Evolutionary conservation across 2,113 vertebrate species (phyloP), one percentile per base, ranked within the genome.

Genomic region (Albula glossodonta): DNA sequence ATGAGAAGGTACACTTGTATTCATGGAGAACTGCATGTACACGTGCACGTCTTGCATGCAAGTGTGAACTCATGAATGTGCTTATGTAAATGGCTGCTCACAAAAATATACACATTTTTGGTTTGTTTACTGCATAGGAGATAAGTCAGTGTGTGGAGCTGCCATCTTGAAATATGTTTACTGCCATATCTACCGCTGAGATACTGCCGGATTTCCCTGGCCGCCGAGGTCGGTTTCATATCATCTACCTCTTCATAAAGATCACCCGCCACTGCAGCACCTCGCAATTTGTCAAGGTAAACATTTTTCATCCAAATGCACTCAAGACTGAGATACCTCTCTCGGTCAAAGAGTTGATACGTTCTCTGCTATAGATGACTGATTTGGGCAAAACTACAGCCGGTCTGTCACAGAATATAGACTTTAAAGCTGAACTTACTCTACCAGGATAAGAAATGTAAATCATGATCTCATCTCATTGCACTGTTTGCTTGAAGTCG

Each of bases 211-310:
- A 22, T 82, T 66, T 66, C 5, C 83, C 56, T 66, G 83, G 22
- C 56, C 83, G 49, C 31, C 13, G 57, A 83, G n/a, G 57, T 60
- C 49, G 13, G 7, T n/a, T 22, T 22, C 12, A 56, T 19, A 57
- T 83, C 83, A 83, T 41, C 31, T 83, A 70, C 83, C 83, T 83
- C 63, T 48, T 70, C 63, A 74, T 83, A 51, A 74, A 81, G 50
- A 81, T 52, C 80, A 15, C 25, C 80, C 15, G 80, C 12, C 52
- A 81, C 63, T 13, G 4, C 50, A 74, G 49, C 41, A 48, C 51
- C 81, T 51, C 70, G 57, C n/a, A 66, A 74, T 74, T 51, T 77
- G 63, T 84, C 51, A 17, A 78, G 4, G 50, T 78, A 77, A 84
- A 51, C 50, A 77, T 84, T 77, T 77, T 31, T 84, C 63, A 50